A percentile compares a stretch with the other conserved stretches of the same genome.
phyloP scores from a whole-genome alignment of 1,140 invertebrate genomes.

The Drosophila ambigua region DNA sequence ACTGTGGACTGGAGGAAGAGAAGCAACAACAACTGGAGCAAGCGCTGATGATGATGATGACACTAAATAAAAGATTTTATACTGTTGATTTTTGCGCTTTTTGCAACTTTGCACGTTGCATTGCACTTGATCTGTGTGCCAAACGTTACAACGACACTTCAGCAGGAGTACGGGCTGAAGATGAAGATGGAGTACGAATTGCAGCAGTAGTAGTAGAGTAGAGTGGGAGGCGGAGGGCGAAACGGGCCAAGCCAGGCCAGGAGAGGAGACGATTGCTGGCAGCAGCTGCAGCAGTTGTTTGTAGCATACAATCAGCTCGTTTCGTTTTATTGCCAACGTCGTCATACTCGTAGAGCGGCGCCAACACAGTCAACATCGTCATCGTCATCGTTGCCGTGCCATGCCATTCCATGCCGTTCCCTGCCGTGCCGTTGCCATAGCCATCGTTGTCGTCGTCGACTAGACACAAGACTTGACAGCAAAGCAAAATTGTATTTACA shows the following conservation, averaged over 20 bases:
- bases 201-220: no score
- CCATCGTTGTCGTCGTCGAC: slow-evolving; percentile 40
- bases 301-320: slow-evolving; percentile 81
- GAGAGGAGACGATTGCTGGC: slow-evolving; percentile 18
- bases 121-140: slow-evolving; percentile 82
- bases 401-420: no score
- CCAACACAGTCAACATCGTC: slow-evolving; percentile 32
- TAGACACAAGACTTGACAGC: slow-evolving; percentile 82
- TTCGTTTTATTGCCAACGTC: slow-evolving; percentile 80
- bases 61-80: slow-evolving; percentile 82
- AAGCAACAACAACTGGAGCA: slow-evolving; percentile 19
- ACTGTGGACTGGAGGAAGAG: slow-evolving; percentile 22
- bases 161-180: slow-evolving; percentile 38
- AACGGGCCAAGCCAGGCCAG: not conserved
- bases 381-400: slow-evolving; percentile 28
- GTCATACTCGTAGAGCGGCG: slow-evolving; percentile 42
- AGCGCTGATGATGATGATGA: slow-evolving; percentile 59
- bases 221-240: not conserved
- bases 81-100: slow-evolving; percentile 82
- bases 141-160: slow-evolving; percentile 79
- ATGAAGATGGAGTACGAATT: not conserved
- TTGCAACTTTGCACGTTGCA: slow-evolving; percentile 81
- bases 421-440: not conserved
- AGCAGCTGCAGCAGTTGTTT: slow-evolving; percentile 71
- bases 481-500: slow-evolving; percentile 83